These are phyloP conservation scores for Caenorhabditis sp. DNA, from an alignment of 2,888 invertebrate species.

Conservation along the genomic window DNA sequence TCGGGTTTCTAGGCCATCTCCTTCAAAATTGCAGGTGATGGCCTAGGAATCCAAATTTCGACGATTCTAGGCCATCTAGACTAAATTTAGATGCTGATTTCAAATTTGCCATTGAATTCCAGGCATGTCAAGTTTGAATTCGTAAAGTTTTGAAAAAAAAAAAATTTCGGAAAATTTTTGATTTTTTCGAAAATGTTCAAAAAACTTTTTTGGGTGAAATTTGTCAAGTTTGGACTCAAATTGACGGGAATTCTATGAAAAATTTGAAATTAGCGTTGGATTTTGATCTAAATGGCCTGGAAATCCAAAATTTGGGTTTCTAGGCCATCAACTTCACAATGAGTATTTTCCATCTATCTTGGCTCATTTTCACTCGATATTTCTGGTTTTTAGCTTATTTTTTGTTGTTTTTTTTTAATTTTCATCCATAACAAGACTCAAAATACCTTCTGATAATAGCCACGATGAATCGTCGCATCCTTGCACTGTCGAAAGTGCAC, in stretches of 20 bases:
- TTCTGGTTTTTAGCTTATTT: not conserved
- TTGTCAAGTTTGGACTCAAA: not conserved
- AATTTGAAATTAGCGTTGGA: not conserved
- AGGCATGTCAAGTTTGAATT: too few species aligned
- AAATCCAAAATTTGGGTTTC: not conserved
- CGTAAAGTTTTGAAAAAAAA: too few species aligned
- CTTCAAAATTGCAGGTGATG: not conserved
- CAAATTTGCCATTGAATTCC: too few species aligned
- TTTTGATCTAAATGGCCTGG: not conserved
- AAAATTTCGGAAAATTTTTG: not conserved
- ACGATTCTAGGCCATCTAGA: too few species aligned
- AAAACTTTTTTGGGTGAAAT: not conserved
- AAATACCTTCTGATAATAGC: slow-evolving; percentile 96
- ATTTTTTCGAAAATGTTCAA: not conserved
- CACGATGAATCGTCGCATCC: slow-evolving; percentile 92
- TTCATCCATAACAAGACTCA: not conserved
- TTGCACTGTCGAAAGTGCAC: slow-evolving; percentile 98
- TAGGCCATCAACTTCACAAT: not conserved
- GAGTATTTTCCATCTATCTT: not conserved
- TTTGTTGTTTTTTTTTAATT: too few species aligned
- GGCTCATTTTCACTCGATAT: not conserved
- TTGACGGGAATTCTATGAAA: not conserved
- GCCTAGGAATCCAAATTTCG: too few species aligned
- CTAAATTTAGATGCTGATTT: too few species aligned
- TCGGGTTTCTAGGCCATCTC: not conserved